phyloP scores from a whole-genome alignment of 2,113 vertebrate species.

The Perca schrenkii region DNA sequence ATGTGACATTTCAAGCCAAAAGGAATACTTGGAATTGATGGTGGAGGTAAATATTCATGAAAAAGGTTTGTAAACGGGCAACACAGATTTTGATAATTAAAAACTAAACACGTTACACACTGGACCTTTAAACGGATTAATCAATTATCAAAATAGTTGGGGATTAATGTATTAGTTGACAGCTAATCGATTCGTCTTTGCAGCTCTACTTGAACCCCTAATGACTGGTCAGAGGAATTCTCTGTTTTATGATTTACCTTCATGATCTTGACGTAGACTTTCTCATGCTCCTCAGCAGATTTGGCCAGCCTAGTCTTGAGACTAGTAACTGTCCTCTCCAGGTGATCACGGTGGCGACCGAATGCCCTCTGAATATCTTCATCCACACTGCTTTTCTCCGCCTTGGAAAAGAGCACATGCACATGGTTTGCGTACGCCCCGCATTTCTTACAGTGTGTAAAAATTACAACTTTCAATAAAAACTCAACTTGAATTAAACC shows the following conservation, averaged over 20 bases:
- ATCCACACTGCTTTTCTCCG: conserved; percentile 83
- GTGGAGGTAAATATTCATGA: too few species aligned
- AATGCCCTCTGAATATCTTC: conserved; percentile 85
- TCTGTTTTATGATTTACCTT: conserved; percentile 81
- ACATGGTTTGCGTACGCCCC: neutral
- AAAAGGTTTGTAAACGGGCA: too few species aligned
- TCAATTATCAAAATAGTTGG: too few species aligned
- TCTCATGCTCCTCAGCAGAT: conserved; percentile 85
- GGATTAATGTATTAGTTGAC: too few species aligned
- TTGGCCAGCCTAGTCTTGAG: conserved; percentile 87
- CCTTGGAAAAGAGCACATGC: conserved; percentile 75
- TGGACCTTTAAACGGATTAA: too few species aligned
- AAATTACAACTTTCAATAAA: neutral
- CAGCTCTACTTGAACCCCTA: too few species aligned
- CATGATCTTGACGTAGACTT: conserved; percentile 86
- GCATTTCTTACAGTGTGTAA: neutral
- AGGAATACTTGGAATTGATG: too few species aligned
- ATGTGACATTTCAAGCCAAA: too few species aligned
- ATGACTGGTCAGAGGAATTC: neutral
- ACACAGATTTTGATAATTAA: too few species aligned
- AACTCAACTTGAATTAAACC: neutral
- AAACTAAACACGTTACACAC: too few species aligned
- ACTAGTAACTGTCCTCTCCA: conserved; percentile 87
- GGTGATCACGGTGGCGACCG: conserved; percentile 84
- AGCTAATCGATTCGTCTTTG: too few species aligned